Evolutionary conservation across 2,797 vertebrate species (phyloP), one percentile per base, ranked within the genome.

Genomic region (Macroramphosus scolopax): DNA sequence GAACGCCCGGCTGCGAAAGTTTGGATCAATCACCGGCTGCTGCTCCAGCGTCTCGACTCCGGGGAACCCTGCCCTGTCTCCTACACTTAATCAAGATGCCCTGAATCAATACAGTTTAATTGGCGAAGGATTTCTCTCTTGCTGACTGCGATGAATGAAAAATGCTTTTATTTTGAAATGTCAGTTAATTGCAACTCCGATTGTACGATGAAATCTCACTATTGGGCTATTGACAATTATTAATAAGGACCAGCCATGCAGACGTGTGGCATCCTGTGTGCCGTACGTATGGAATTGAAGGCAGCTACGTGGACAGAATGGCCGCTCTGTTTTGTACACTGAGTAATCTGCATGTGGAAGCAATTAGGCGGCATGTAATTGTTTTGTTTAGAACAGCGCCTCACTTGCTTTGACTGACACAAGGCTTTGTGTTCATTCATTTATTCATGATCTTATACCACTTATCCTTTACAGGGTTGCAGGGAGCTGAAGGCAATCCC

Each of bases 401-500:
- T 33, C 18, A 6, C 20, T 51, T 31, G 40, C 38, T 36, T 56
- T 5, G 65, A 20, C 20, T 46, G 5, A 32, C 7, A n/a, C 15
- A 30, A 44, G 14, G 16, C 55, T 63, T 63, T 63, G 36, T 35
- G 44, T 24, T 41, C 2, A 3, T 41, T 41, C 31, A 63, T 69
- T 78, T 63, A 63, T 44, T 48, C 31, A 29, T 54, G 9, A 49
- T 49, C 9, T n/a, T 41, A 50, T 62, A 43, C 58, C 53, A 51
- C 48, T 22, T 22, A 22, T 22, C 20, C 20, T 22, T 3, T 22
- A 22, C 20, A 22, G 6, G 20, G 20, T 6, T 22, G 20, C 20
- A 22, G 3, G 3, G 20, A 22, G 6, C 20, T 6, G 6, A 6
- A 22, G 20, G 3, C 20, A 22, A 22, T 22, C 20, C 20, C 20